Evolutionary conservation across 2,113 vertebrate species (phyloP).

Genomic region (Rhinolophus sinicus): DNA sequence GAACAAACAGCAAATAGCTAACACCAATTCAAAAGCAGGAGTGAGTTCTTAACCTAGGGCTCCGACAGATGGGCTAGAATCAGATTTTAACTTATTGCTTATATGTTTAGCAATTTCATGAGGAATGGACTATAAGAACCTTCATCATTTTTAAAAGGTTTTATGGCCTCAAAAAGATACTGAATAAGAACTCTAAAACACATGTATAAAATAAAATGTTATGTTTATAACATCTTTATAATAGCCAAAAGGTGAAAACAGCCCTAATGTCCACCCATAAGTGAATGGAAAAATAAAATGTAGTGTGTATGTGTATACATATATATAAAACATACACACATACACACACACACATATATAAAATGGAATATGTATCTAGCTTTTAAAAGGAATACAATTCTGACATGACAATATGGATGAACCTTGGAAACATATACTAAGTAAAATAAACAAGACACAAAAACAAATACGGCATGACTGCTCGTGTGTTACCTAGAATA

Average conservation of each 20-base stretch:
- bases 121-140: not conserved
- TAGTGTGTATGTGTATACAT: no score
- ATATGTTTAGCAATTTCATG: not conserved
- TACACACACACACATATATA: not conserved
- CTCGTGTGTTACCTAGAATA: not conserved
- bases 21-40: not conserved
- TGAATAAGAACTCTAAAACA: not conserved
- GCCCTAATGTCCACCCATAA: not conserved
- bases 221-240: not conserved
- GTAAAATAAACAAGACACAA: not conserved
- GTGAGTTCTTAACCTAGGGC: not conserved
- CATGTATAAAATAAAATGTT: not conserved
- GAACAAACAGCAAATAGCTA: conserved; percentile 9
- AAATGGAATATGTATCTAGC: not conserved
- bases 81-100: not conserved
- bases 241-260: not conserved
- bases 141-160: not conserved
- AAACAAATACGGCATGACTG: not conserved
- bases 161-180: not conserved
- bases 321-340: no score
- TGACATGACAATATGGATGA: not conserved
- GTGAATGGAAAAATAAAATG: not conserved
- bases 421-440: not conserved
- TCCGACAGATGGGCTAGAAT: not conserved
- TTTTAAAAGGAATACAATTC: conserved; percentile 1